A percentile compares a stretch with the other conserved stretches of the same genome.
These are phyloP conservation scores for Yoshiicerus persimilis DNA, from an alignment of 1,140 invertebrate genomes.

Conservation along the genomic window DNA sequence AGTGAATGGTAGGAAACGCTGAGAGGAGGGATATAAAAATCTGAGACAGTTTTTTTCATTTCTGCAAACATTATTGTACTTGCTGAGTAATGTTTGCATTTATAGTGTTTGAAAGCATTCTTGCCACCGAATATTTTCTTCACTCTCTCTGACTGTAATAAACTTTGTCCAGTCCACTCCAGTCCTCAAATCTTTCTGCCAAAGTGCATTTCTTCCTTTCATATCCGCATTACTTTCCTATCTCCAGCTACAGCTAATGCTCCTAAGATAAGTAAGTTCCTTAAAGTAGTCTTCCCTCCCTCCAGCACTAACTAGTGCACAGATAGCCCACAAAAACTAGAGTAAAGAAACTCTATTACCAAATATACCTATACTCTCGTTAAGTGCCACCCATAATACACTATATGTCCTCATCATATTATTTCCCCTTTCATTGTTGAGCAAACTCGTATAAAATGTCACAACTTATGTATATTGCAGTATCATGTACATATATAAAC, in stretches of 20 bases:
- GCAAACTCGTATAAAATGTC: neutral
- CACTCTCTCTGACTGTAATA: constrained; percentile 38
- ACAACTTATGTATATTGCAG: neutral
- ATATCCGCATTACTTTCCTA: constrained; percentile 4
- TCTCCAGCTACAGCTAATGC: neutral
- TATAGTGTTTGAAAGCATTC: constrained; percentile 41
- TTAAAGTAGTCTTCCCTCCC: neutral
- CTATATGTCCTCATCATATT: neutral
- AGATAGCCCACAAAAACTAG: neutral
- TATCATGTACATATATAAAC: too few species aligned
- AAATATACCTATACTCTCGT: neutral
- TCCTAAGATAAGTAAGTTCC: constrained; percentile 8
- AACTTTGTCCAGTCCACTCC: constrained; percentile 37
- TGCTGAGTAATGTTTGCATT: constrained; percentile 45
- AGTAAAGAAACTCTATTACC: neutral
- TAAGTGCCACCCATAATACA: neutral
- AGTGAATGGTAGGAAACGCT: constrained; percentile 33
- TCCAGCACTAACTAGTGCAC: neutral
- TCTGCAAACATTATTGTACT: constrained; percentile 47
- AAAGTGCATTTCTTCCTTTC: constrained; percentile 16
- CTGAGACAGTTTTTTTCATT: constrained; percentile 39
- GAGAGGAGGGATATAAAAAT: constrained; percentile 35
- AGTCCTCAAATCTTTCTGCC: constrained; percentile 11
- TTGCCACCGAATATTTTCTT: constrained; percentile 41
- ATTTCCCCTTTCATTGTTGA: neutral